A percentile compares a stretch with the other conserved stretches of the same genome.
These are phyloP conservation scores for Spisula subtruncata DNA, from an alignment of 2,888 invertebrate species.

Conservation along the genomic window DNA sequence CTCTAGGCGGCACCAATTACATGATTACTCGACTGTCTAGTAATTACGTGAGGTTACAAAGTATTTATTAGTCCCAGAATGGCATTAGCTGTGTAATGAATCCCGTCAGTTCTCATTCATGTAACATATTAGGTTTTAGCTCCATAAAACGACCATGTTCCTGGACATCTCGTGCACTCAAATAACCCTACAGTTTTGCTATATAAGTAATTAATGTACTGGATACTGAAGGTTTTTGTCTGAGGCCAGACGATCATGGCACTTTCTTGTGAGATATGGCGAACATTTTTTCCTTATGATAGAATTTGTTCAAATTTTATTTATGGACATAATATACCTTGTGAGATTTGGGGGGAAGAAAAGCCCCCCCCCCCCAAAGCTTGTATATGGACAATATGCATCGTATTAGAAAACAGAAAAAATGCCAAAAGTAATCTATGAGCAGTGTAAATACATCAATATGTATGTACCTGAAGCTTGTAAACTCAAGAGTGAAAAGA, in stretches of 20 bases:
- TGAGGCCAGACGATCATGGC: not conserved
- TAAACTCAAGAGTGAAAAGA: no score
- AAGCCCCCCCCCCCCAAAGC: no score
- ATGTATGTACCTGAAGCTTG: no score
- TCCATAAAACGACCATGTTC: not conserved
- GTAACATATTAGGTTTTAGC: not conserved
- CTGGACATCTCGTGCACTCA: not conserved
- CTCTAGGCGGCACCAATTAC: not conserved
- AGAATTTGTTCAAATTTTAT: no score
- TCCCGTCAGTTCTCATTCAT: not conserved
- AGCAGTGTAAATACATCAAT: no score
- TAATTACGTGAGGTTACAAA: not conserved
- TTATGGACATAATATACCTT: no score
- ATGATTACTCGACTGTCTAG: not conserved
- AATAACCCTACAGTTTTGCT: not conserved
- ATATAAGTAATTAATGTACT: not conserved
- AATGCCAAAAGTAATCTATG: no score
- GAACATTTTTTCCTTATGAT: no score
- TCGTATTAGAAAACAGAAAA: no score
- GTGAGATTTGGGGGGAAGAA: no score
- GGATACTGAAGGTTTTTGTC: not conserved
- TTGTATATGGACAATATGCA: no score
- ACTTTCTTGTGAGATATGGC: no score
- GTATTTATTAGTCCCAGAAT: constrained; percentile 11
- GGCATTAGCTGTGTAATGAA: not conserved